These are phyloP conservation scores for Phyllostomus discolor DNA, from an alignment of 2,113 vertebrate species.

Conservation along the genomic window DNA sequence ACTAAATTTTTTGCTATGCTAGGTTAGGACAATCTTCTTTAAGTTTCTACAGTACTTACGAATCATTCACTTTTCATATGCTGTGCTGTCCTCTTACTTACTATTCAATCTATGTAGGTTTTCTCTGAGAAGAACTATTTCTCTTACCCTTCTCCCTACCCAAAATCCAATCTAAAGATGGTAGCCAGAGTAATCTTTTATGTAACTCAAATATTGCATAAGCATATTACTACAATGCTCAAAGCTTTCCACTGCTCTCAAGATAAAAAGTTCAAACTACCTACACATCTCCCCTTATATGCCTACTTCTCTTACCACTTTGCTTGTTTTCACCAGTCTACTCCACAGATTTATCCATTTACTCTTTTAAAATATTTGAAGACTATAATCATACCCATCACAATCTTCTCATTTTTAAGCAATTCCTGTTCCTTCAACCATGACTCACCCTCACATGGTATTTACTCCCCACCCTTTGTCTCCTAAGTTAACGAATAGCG, in stretches of 20 bases:
- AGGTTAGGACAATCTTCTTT: not conserved
- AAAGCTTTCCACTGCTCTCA: not conserved
- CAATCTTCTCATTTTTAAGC: not conserved
- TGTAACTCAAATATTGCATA: not conserved
- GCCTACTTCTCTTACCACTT: not conserved
- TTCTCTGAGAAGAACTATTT: not conserved
- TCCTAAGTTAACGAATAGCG: not conserved
- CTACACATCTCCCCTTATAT: not conserved
- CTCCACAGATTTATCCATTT: not conserved
- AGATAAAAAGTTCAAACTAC: not conserved
- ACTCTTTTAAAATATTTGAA: not conserved
- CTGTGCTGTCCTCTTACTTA: not conserved
- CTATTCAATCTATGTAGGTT: constrained; percentile 1
- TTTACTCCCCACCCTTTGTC: not conserved
- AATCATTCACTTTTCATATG: not conserved
- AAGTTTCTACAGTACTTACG: not conserved
- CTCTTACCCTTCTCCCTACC: not conserved
- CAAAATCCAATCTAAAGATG: not conserved
- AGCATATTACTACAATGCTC: not conserved
- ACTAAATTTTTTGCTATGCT: not conserved
- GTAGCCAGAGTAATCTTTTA: not conserved
- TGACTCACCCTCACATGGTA: not conserved
- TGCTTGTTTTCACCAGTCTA: not conserved
- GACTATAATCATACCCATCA: not conserved
- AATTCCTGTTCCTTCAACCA: not conserved